Evolutionary conservation across 1,140 invertebrate genomes (phyloP), one percentile per base, ranked within the genome.

Genomic region (Magallana ariakensis): DNA sequence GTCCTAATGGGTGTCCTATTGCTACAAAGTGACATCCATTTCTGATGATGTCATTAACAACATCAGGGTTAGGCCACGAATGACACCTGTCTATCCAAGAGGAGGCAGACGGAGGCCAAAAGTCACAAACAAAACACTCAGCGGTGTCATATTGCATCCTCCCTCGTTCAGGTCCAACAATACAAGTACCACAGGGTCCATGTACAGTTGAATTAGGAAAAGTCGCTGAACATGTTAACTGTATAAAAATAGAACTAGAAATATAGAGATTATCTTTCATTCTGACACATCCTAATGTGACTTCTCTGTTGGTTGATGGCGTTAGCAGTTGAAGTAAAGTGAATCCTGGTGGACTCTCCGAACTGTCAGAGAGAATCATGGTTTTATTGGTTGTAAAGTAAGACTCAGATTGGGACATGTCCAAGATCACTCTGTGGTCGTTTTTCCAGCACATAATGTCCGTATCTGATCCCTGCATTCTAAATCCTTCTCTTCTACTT

Each of bases 11-110:
- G 19, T 62, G 15, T 62, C 16, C 13, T n/a, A 62, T 62, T 62
- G 16, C 16, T 62, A 62, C 16, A 62, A 62, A 62, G 16, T 62
- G 58, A 62, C 58, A 62, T 62, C 58, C 58, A n/a, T 62, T 62
- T 62, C 19, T 62, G 6, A 62, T 19, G 7, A 62, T 62, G 5
- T 62, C 58, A 62, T 62, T 16, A 16, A 62, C 58, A 62, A 62
- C 58, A 62, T 62, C 16, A 62, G 16, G 58, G 16, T 62, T 16
- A 19, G 58, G 58, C 58, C 58, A 62, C 16, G 58, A 62, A 8
- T 62, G 58, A 62, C 58, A 62, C 19, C 58, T 62, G 11, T 62
- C 58, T 62, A 62, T 62, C 58, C 58, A 62, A 16, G 11, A 16
- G 16, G 58, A 62, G 58, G 58, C n/a, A n/a, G 58, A 16, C 7